A percentile compares a stretch with the other conserved stretches of the same genome.
Conservation (phyloP, 2,797 vertebrate genomes). For the Myotis vivesi region DNA sequence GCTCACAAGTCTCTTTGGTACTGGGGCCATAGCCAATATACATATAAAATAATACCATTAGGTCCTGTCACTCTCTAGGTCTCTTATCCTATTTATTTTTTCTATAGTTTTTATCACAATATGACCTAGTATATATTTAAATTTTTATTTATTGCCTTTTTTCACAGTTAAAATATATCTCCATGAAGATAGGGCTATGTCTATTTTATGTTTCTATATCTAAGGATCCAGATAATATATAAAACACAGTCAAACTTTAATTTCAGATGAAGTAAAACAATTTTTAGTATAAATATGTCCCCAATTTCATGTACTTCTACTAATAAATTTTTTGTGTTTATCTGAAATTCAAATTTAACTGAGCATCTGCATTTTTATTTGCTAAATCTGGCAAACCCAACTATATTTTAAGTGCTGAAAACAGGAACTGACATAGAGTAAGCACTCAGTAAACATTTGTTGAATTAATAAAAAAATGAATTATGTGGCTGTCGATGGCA, state of each 20-base stretch:
- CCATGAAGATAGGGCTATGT: background rate
- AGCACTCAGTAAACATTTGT: background rate
- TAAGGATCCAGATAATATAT: background rate
- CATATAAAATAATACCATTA: background rate
- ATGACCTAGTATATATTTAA: background rate
- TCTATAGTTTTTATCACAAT: background rate
- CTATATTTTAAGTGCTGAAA: background rate
- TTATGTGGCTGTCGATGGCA: background rate
- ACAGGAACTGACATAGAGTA: background rate
- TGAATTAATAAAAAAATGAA: background rate
- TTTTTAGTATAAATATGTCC: background rate
- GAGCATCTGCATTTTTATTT: background rate
- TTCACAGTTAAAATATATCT: background rate
- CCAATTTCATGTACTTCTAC: background rate
- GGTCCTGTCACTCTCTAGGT: background rate
- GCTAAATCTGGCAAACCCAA: background rate
- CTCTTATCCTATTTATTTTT: background rate
- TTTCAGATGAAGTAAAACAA: background rate
- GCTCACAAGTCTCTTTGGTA: background rate
- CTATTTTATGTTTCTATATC: background rate
- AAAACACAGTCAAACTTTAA: background rate
- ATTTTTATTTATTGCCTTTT: background rate
- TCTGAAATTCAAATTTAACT: background rate
- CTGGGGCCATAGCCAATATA: fast-evolving
- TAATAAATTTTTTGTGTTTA: background rate